Evolutionary conservation across 2,888 invertebrate species (phyloP).

Genomic region (Rugalucina vietnamica): DNA sequence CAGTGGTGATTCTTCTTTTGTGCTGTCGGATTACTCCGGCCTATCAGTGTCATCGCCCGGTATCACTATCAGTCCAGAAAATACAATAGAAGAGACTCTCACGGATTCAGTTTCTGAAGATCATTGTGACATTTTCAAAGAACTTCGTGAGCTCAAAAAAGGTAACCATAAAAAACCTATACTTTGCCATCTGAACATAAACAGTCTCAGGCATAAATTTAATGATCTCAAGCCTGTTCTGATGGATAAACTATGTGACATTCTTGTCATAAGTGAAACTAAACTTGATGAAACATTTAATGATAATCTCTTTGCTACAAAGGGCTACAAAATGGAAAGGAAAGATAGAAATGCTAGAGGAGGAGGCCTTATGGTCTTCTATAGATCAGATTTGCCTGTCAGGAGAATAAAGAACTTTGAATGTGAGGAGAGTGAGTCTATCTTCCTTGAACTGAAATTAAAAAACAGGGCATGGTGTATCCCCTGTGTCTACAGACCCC

Average conservation of each 20-base stretch:
- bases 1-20: background rate
- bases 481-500: background rate
- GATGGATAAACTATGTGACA: background rate
- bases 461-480: constrained; percentile 10
- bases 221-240: background rate
- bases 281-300: background rate
- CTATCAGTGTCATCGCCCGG: background rate
- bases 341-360: background rate
- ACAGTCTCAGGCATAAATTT: constrained; percentile 1
- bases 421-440: background rate
- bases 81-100: background rate
- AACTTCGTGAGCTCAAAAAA: background rate
- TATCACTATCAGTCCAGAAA: background rate
- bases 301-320: background rate
- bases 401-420: background rate
- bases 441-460: background rate
- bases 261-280: background rate
- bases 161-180: background rate
- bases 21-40: background rate
- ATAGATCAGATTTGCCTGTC: background rate
- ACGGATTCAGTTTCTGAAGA: background rate
- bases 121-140: constrained; percentile 7
- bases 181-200: background rate
- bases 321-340: background rate
- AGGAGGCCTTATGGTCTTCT: constrained; percentile 10